Evolutionary conservation across 2,888 invertebrate species (phyloP).

Genomic region (Machimus rusticus): DNA sequence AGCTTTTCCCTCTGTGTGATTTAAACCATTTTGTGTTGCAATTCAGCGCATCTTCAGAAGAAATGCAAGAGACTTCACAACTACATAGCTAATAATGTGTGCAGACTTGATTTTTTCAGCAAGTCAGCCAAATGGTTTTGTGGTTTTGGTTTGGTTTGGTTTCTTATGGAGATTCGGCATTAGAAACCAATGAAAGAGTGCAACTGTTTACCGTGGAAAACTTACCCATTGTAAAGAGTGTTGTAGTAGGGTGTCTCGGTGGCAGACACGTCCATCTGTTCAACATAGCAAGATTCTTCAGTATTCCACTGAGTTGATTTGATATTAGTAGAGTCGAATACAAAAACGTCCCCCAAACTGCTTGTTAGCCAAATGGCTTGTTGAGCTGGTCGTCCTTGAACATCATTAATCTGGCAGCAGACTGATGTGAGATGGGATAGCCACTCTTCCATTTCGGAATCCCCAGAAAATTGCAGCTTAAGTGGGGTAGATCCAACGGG

Average conservation of each 20-base stretch:
- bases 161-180: too few relatives aligned
- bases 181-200: too few relatives aligned
- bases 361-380: slow-evolving; percentile 82
- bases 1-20: too few relatives aligned
- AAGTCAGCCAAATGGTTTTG: too few relatives aligned
- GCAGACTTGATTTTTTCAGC: too few relatives aligned
- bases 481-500: slow-evolving; percentile 66
- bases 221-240: slow-evolving; percentile 72
- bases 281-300: slow-evolving; percentile 66
- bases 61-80: too few relatives aligned
- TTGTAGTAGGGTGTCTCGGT: slow-evolving; percentile 71
- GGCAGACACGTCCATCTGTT: slow-evolving; percentile 76
- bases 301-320: slow-evolving; percentile 66
- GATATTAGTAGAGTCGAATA: slow-evolving; percentile 76
- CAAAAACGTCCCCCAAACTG: slow-evolving; percentile 80
- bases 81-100: too few relatives aligned
- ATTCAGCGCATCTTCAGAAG: too few relatives aligned
- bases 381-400: slow-evolving; percentile 74
- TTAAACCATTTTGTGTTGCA: too few relatives aligned
- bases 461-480: slow-evolving; percentile 80
- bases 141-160: too few relatives aligned
- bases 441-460: slow-evolving; percentile 91
- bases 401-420: slow-evolving; percentile 75
- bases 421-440: slow-evolving; percentile 80
- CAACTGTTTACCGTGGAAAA: background rate